Evolutionary conservation across 2,113 vertebrate genomes (phyloP), one percentile per base, ranked within the genome.

Genomic region (Lonchura striata): DNA sequence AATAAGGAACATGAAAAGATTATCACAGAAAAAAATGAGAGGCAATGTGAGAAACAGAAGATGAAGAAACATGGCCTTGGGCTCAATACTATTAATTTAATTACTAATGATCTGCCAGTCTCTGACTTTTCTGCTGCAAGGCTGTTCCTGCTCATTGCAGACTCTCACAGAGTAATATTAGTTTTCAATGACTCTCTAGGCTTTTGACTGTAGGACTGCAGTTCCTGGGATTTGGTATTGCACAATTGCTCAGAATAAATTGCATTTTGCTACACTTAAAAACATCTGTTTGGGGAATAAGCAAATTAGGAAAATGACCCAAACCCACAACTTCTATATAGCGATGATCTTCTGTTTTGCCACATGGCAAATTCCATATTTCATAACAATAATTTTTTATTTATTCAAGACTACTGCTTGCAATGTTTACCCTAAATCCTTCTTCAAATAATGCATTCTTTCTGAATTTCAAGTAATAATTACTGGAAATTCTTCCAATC

Each of bases 81-180:
- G 90, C 88, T 75, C 53, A 68, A 13, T 61, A 28, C 74, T 87
- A 94, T 85, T 95, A 89, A 95, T 93, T 92, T 87, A 93, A 96
- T 96, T 95, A 91, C 66, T 37, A 82, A 57, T 79, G 75, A 95
- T 95, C 79, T 80, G 44, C 50, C 71, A 74, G 61, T 69, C 65
- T 79, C 46, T 88, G 53, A 76, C n/a, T 90, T 83, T 46, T 77
- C 21, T 81, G 42, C 68, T 75, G 33, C 17, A 50, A 75, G 64
- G 60, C 27, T 81, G 47, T 8, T 93, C 39, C 52, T 83, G n/a
- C 64, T 83, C 50, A 80, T 5, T 65, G 71, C 25, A 80, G 76
- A 80, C 42, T 69, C 59, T 86, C 52, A 63, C 10, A 42, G 33
- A 31, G 10, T 13, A 63, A 77, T 30, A 33, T 25, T 44, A 59